phyloP scores from a whole-genome alignment of 2,888 invertebrate species.

The Volucella inflata region DNA sequence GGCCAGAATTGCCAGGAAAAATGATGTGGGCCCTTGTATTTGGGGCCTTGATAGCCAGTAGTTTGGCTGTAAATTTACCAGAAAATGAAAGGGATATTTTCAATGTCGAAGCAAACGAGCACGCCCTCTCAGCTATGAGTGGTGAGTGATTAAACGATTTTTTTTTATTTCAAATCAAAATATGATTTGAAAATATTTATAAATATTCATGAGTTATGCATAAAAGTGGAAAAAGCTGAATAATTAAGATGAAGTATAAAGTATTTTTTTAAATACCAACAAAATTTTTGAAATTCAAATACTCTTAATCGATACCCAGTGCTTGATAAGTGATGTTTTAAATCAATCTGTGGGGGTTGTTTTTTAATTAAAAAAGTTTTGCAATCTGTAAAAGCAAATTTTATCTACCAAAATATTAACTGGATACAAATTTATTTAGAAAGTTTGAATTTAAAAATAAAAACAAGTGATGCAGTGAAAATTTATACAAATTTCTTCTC shows the following conservation, averaged over 20 bases:
- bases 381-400: neutral
- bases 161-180: neutral
- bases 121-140: slow-evolving; percentile 78
- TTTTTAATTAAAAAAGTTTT: neutral
- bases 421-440: no score
- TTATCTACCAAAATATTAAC: no score
- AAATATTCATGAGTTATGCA: no score
- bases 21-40: slow-evolving; percentile 67
- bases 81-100: slow-evolving; percentile 40
- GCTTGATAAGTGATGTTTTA: slow-evolving; percentile 23
- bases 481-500: no score
- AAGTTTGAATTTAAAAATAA: no score
- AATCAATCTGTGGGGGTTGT: neutral
- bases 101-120: slow-evolving; percentile 76
- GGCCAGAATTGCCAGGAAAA: neutral
- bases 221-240: no score
- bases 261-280: neutral
- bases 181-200: no score
- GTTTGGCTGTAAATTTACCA: slow-evolving; percentile 77
- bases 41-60: slow-evolving; percentile 63
- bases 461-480: no score
- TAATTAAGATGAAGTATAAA: neutral
- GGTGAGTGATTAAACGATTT: slow-evolving; percentile 63
- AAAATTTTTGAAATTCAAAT: slow-evolving; percentile 28
- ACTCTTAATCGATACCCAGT: slow-evolving; percentile 4